These are phyloP conservation scores for Coptodon rendalli DNA, from an alignment of 2,113 vertebrate genomes.

Conservation along the genomic window DNA sequence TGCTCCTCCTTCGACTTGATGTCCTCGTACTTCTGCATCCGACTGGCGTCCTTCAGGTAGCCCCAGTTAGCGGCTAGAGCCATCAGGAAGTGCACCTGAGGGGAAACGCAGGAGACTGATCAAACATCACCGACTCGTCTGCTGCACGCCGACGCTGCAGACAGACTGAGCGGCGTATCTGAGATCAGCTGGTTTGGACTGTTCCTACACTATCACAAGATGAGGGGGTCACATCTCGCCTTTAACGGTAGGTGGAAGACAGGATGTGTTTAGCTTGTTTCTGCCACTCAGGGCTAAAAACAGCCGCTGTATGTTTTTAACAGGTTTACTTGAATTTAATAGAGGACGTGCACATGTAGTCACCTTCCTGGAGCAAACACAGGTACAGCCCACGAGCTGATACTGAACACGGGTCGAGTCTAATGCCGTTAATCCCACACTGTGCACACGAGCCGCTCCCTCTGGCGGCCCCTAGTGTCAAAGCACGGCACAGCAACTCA, in stretches of 20 bases:
- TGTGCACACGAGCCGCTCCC: not conserved
- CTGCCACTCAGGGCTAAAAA: not conserved
- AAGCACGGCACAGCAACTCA: not conserved
- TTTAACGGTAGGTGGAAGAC: not conserved
- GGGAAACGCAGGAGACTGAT: not conserved
- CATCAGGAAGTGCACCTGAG: conserved; percentile 95
- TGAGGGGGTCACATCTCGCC: not conserved
- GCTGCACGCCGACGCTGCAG: not conserved
- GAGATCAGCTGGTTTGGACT: not conserved
- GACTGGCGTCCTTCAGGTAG: conserved; percentile 96
- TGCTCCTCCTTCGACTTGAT: conserved; percentile 99
- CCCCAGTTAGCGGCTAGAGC: conserved; percentile 98
- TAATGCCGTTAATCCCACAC: not conserved
- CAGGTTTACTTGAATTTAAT: not conserved
- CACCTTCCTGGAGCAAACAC: not conserved
- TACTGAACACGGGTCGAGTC: not conserved
- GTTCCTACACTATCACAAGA: not conserved
- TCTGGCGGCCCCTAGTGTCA: not conserved
- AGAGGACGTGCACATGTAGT: not conserved
- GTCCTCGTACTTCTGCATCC: conserved; percentile 99
- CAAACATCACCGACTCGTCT: not conserved
- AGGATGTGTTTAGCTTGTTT: not conserved
- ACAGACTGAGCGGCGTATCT: not conserved
- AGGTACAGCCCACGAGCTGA: not conserved
- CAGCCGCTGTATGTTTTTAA: not conserved